Evolutionary conservation across 1,140 invertebrate genomes (phyloP).

Genomic region (Drosophila dunni): DNA sequence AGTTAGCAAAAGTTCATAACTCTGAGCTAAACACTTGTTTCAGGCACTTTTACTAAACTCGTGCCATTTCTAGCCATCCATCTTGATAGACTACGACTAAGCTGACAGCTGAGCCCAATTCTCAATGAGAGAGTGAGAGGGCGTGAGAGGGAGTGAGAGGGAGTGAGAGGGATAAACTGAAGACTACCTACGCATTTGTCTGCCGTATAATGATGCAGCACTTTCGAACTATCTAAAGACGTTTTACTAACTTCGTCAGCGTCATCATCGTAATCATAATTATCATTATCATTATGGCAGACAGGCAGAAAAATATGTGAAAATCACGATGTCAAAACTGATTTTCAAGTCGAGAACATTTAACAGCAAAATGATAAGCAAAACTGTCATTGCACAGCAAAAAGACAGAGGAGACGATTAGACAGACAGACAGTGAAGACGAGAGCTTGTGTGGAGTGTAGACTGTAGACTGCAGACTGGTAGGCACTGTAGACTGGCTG

Average conservation of each 20-base stretch:
- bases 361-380: slow-evolving; percentile 76
- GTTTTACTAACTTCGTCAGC: not conserved
- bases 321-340: slow-evolving; percentile 48
- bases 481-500: not conserved
- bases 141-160: not conserved
- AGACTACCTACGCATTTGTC: not conserved
- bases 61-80: slow-evolving; percentile 31
- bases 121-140: not conserved
- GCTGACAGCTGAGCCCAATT: slow-evolving; percentile 34
- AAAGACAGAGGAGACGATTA: slow-evolving; percentile 11
- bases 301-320: slow-evolving; percentile 38
- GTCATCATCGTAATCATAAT: no score
- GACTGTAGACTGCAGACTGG: not conserved
- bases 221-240: slow-evolving; percentile 34
- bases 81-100: slow-evolving; percentile 22
- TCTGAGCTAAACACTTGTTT: slow-evolving; percentile 5
- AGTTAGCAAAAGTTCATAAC: not conserved
- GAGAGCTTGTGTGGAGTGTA: not conserved
- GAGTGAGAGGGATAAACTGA: not conserved
- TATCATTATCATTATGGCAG: not conserved
- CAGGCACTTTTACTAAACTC: not conserved
- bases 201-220: slow-evolving; percentile 40
- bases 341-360: slow-evolving; percentile 52
- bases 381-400: slow-evolving; percentile 65
- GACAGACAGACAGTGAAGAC: not conserved